phyloP scores from a whole-genome alignment of 2,888 invertebrate species.

The Mayetiola destructor region DNA sequence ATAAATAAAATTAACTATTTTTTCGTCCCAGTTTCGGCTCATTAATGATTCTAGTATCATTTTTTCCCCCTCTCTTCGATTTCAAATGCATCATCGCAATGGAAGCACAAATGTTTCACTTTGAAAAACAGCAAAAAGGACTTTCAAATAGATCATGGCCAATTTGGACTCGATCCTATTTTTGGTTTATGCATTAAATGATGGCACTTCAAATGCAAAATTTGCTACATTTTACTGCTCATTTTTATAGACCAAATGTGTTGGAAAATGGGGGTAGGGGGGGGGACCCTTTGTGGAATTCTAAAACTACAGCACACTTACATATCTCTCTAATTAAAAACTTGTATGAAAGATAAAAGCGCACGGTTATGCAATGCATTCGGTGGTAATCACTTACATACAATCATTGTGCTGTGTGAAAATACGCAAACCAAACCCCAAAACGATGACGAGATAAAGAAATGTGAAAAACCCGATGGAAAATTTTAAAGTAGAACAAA shows the following conservation, averaged over 20 bases:
- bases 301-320: background rate
- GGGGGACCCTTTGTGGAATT: too few species aligned
- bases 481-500: background rate
- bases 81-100: background rate
- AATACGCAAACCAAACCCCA: background rate
- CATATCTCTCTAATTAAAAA: background rate
- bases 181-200: background rate
- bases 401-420: background rate
- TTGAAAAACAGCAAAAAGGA: background rate
- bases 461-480: background rate
- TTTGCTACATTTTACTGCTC: too few species aligned
- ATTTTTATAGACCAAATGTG: background rate
- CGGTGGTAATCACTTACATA: too few species aligned
- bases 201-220: too few species aligned
- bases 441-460: background rate
- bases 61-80: background rate
- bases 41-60: background rate
- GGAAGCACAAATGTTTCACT: background rate
- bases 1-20: too few species aligned
- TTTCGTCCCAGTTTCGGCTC: background rate
- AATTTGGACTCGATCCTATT: slow-evolving; percentile 3
- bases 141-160: slow-evolving; percentile 8
- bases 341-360: background rate
- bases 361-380: too few species aligned
- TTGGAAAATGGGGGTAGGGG: background rate